Evolutionary conservation across 2,888 invertebrate genomes (phyloP).

Genomic region (Coenonympha arcania): DNA sequence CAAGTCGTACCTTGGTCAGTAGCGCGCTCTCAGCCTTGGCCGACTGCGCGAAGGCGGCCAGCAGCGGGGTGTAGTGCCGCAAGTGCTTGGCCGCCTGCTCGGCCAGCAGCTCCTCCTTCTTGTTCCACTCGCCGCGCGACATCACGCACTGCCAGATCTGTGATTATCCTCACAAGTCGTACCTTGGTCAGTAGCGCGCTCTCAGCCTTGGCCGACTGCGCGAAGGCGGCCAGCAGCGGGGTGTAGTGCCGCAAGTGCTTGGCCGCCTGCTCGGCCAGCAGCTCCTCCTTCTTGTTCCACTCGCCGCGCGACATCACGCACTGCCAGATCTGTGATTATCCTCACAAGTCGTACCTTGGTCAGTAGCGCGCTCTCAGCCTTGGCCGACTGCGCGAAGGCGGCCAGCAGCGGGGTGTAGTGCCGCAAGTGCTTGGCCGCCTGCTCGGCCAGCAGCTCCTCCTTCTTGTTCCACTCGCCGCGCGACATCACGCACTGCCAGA

Average conservation of each 20-base stretch:
- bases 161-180: too few species aligned
- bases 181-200: constrained; percentile 87
- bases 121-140: constrained; percentile 98
- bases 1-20: constrained; percentile 81
- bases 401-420: constrained; percentile 89
- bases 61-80: constrained; percentile 87
- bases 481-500: constrained; percentile 96
- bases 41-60: constrained; percentile 89
- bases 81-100: constrained; percentile 95
- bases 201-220: constrained; percentile 89
- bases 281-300: constrained; percentile 99
- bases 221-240: constrained; percentile 88
- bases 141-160: constrained; percentile 96
- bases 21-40: constrained; percentile 91
- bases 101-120: constrained; percentile 96
- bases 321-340: constrained; percentile 88
- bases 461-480: constrained; percentile 99
- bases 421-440: constrained; percentile 92
- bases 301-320: constrained; percentile 96
- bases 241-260: constrained; percentile 91
- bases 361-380: constrained; percentile 90
- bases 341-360: constrained; percentile 81
- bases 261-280: constrained; percentile 95
- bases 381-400: constrained; percentile 88
- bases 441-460: constrained; percentile 96